Evolutionary conservation across 2,888 invertebrate species (phyloP), one percentile per base, ranked within the genome.

Genomic region (Cosmopolites sordidus): DNA sequence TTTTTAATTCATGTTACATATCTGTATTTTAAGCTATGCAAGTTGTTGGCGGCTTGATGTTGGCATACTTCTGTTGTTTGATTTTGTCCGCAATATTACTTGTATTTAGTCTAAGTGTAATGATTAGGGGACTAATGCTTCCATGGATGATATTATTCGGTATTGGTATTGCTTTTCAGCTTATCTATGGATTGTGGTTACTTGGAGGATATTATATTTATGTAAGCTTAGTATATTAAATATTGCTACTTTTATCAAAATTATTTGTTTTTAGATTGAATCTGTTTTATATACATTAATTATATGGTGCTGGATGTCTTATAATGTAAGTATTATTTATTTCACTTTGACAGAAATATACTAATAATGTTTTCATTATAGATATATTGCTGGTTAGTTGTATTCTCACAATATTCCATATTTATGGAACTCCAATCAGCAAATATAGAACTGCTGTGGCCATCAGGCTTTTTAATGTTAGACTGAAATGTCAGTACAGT

Each of bases 171-270:
- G 55, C 82, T 1, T 91, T 91, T 70, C 90, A 92, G 71, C 73
- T 89, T 4, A 68, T 84, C 1, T 92, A 90, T 71, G 89, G 92
- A 3, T 73, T 92, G 18, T 92, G 92, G 91, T 78, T 92, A 1
- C 76, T 92, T 30, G 89, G 88, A 57, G 91, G 92, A 57, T 93
- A 93, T 68, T 93, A 93, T 66, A 92, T 92, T 66, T 92, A 92
- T 75, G 92, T 92, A 73, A 86, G 87, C 29, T 39, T 39, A 17
- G 6, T 40, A n/a, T 47, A 15, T 47, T 39, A 27, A 17, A 22
- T 17, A 14, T 33, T 18, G 18, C 16, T 5, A 38, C 39, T 22
- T 11, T 5, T 38, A 5, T 46, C 6, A 14, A 48, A 14, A 6
- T 4, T 14, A 38, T 59, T 41, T 58, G 33, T 48, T 77, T 82